Conservation (phyloP, 1,140 invertebrate genomes). For the Brachionus paranguensis region DNA sequence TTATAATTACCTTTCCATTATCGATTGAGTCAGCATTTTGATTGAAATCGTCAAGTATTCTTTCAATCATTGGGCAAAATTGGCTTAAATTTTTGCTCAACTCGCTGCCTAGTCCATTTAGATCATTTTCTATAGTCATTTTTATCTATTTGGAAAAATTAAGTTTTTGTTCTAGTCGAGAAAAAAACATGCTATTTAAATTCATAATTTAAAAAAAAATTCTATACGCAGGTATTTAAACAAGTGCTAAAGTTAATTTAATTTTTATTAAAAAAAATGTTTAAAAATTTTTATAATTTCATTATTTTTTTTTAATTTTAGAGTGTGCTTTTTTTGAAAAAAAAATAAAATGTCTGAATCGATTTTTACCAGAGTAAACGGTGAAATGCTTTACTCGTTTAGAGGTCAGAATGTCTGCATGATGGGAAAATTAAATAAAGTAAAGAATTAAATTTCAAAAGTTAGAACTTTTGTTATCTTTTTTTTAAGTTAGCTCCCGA, state of each 20-base stretch:
- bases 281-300: background rate
- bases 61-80: background rate
- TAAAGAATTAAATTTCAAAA: background rate
- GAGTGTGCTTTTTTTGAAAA: constrained; percentile 13
- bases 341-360: constrained; percentile 32
- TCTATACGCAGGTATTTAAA: background rate
- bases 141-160: background rate
- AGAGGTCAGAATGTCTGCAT: constrained; percentile 29
- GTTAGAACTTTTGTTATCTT: background rate
- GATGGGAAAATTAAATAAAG: constrained; percentile 20
- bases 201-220: background rate
- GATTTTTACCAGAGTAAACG: constrained; percentile 4
- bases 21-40: background rate
- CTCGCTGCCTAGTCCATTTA: background rate
- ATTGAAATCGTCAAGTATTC: background rate
- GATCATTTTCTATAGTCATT: constrained; percentile 28
- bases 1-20: background rate
- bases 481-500: background rate
- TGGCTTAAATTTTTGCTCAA: background rate
- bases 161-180: background rate
- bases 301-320: background rate
- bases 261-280: background rate
- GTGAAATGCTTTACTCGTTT: background rate
- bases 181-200: background rate
- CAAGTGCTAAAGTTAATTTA: background rate